These are phyloP conservation scores for Ectemnius continuus DNA, from an alignment of 2,888 invertebrate genomes.

Conservation along the genomic window DNA sequence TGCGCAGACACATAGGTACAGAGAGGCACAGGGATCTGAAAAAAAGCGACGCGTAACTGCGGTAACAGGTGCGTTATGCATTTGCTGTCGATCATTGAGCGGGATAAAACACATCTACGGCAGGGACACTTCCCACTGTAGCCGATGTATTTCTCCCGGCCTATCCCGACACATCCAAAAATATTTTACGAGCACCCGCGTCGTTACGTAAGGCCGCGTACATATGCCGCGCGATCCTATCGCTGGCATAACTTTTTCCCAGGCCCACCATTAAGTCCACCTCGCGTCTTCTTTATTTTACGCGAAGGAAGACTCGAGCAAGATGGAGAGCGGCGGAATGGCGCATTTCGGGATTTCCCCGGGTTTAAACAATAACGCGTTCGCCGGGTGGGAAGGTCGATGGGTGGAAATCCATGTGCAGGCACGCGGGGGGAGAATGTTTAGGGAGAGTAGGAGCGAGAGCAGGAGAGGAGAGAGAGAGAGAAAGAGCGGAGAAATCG, in stretches of 20 bases:
- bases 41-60: conserved; percentile 53
- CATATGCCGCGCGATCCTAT: no score
- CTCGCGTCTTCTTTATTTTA: not conserved
- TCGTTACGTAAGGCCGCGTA: no score
- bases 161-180: not conserved
- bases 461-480: no score
- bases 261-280: not conserved
- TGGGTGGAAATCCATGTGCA: conserved; percentile 60
- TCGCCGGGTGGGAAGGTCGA: conserved; percentile 36
- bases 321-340: not conserved
- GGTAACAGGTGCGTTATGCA: conserved; percentile 55
- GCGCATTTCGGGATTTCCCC: conserved; percentile 17
- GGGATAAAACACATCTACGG: conserved; percentile 43
- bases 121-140: conserved; percentile 32
- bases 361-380: conserved; percentile 35
- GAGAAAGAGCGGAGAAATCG: conserved; percentile 66
- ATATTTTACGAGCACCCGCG: not conserved
- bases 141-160: not conserved
- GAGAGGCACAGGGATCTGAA: conserved; percentile 46
- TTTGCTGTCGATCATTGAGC: conserved; percentile 44
- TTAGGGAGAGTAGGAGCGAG: conserved; percentile 43
- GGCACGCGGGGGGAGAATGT: conserved; percentile 63
- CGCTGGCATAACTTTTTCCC: no score
- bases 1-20: conserved; percentile 7
- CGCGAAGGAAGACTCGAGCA: not conserved